Percentiles rank a stretch among this genome's conserved stretches.
phyloP scores from a whole-genome alignment of 2,888 invertebrate genomes.

The Limnephilus marmoratus region DNA sequence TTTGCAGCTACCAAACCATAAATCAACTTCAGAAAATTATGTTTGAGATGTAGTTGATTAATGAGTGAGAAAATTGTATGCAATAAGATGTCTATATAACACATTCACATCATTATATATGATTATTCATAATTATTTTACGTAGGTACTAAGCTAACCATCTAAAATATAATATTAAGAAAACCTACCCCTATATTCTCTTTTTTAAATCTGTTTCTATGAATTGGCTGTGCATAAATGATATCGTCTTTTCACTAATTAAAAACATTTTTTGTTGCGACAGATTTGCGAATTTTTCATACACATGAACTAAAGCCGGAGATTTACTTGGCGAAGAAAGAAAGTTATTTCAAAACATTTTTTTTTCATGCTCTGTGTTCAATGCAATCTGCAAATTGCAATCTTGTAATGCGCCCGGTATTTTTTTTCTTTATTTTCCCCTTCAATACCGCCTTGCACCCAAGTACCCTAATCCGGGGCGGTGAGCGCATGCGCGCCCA shows the following conservation, averaged over 20 bases:
- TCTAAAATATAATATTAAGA: neutral
- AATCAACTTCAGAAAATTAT: neutral
- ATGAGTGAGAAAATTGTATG: neutral
- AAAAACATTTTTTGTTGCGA: neutral
- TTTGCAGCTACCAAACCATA: neutral
- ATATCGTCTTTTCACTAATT: neutral
- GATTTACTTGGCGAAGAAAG: neutral
- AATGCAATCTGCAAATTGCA: conserved; percentile 45
- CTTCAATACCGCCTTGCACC: conserved; percentile 9
- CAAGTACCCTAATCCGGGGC: conserved; percentile 50
- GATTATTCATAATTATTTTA: neutral
- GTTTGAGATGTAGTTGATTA: neutral
- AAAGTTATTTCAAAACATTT: conserved; percentile 18
- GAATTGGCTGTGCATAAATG: neutral
- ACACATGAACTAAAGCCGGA: neutral
- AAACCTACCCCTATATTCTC: neutral
- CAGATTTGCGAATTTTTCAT: neutral
- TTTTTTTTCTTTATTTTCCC: conserved; percentile 20
- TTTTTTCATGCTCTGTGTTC: conserved; percentile 9
- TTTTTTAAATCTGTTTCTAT: neutral
- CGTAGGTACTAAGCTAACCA: neutral
- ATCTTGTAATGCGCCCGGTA: conserved; percentile 38
- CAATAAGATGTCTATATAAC: neutral
- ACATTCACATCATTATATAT: too few relatives aligned
- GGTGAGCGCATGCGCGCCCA: conserved; percentile 51